phyloP scores from a whole-genome alignment of 2,797 vertebrate species.

The Gymnoscopelus microlampas region DNA sequence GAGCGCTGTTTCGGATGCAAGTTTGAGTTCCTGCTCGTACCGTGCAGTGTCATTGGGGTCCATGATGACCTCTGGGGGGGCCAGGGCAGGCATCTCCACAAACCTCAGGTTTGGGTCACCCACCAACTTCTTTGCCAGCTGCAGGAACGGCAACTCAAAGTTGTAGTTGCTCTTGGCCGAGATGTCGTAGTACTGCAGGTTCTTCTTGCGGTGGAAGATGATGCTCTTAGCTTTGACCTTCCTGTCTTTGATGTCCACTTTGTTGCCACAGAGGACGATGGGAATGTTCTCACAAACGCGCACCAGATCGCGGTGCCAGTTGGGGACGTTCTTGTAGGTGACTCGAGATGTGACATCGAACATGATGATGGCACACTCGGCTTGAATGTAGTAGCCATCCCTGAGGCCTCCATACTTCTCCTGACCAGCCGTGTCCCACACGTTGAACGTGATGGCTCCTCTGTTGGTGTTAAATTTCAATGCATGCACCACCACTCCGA shows the following conservation, averaged over 20 bases:
- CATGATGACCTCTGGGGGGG: slow-evolving; percentile 74
- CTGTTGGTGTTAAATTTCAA: slow-evolving; percentile 90
- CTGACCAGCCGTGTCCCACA: slow-evolving; percentile 92
- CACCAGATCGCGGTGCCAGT: slow-evolving; percentile 92
- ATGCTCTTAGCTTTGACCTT: slow-evolving; percentile 93
- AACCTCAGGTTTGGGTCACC: slow-evolving; percentile 75
- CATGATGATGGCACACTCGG: slow-evolving; percentile 65
- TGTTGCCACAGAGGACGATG: slow-evolving; percentile 92
- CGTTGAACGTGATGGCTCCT: slow-evolving; percentile 89
- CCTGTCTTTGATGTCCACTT: slow-evolving; percentile 93
- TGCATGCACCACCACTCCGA: slow-evolving; percentile 90
- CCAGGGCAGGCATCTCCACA: slow-evolving; percentile 72
- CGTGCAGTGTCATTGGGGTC: slow-evolving; percentile 68
- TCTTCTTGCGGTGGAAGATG: slow-evolving; percentile 85
- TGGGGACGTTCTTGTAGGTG: slow-evolving; percentile 87
- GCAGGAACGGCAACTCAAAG: slow-evolving; percentile 61
- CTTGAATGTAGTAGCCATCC: slow-evolving; percentile 91
- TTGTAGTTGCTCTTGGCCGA: slow-evolving; percentile 65
- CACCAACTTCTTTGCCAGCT: slow-evolving; percentile 71
- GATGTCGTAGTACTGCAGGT: slow-evolving; percentile 70
- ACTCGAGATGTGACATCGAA: slow-evolving; percentile 60
- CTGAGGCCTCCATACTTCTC: slow-evolving; percentile 90
- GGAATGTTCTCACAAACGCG: slow-evolving; percentile 93
- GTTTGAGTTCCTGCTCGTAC: slow-evolving; percentile 72
- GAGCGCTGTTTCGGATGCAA: slow-evolving; percentile 70